Base-by-base conservation (phyloP, 2,888 invertebrate species). In the Rutpela maculata region DNA sequence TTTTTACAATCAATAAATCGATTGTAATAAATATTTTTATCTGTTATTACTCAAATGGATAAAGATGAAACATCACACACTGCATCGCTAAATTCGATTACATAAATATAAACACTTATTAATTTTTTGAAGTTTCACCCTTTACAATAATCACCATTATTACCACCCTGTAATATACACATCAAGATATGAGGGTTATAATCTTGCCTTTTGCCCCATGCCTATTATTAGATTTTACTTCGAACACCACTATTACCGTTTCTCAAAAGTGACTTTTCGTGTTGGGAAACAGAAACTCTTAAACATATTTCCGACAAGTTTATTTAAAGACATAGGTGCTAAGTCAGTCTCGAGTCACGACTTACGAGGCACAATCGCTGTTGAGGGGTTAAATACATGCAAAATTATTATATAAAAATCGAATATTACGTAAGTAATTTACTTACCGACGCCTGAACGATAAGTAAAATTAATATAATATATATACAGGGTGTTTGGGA, bases 231-330 rank as follows among this genome's bases (percentile, higher is more conserved):
- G 22, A 68, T 5, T 66, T 1, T 56, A 56, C 7, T 22, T 18
- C n/a, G 26, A 17, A 56, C 17, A 4, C 12, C 11, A 12, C 11
- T 17, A 12, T 26, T 56, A 15, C 18, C 12, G 12, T 43, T 43
- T 43, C 43, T 43, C 43, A 43, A 43, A 43, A 43, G 12, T 11
- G 43, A 43, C 22, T 26, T 35, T 6, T 35, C n/a, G 31, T 31
- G 56, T 68, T 68, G 68, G 31, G 68, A 68, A 55, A 68, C 18
- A 55, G 56, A 55, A 68, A 57, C 68, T 19, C 50, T 66, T 3
- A 55, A 67, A 67, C 43, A 67, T 22, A 67, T 67, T 67, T 67
- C 57, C 68, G 68, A 57, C 68, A 68, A 68, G 68, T 68, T 68
- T 57, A 57, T 68, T 68, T 57, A 68, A 56, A 31, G 56, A 56